Percentiles rank a stretch among this genome's conserved stretches.
phyloP scores from a whole-genome alignment of 2,113 vertebrate species.

The Tyto alba region DNA sequence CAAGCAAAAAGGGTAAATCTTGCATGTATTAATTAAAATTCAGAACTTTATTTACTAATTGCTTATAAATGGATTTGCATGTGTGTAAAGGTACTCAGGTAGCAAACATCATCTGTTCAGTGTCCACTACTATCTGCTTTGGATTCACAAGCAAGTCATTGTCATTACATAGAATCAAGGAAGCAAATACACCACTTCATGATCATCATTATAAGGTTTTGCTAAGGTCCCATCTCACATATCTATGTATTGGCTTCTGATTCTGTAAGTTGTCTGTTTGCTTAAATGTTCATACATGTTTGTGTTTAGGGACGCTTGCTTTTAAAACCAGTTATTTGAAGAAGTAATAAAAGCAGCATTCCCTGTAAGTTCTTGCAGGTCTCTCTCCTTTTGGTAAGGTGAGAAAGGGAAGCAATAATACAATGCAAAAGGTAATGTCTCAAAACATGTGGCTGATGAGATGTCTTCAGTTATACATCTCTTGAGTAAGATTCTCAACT shows the following conservation, averaged over 20 bases:
- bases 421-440: neutral
- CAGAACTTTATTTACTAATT: neutral
- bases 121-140: neutral
- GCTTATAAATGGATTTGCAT: neutral
- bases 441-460: neutral
- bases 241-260: neutral
- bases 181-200: neutral
- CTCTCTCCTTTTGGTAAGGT: neutral
- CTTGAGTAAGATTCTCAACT: neutral
- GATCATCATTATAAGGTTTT: neutral
- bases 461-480: neutral
- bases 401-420: neutral
- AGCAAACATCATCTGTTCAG: neutral
- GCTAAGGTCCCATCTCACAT: neutral
- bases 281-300: neutral
- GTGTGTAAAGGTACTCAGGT: neutral
- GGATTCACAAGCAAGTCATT: neutral
- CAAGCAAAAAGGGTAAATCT: constrained; percentile 81
- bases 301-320: neutral
- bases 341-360: neutral
- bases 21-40: neutral
- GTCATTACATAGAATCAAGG: neutral
- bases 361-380: neutral
- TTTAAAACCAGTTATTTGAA: neutral
- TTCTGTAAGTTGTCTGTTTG: neutral